Base-by-base conservation (phyloP, 1,140 invertebrate genomes). In the Diorhabda sublineata region DNA sequence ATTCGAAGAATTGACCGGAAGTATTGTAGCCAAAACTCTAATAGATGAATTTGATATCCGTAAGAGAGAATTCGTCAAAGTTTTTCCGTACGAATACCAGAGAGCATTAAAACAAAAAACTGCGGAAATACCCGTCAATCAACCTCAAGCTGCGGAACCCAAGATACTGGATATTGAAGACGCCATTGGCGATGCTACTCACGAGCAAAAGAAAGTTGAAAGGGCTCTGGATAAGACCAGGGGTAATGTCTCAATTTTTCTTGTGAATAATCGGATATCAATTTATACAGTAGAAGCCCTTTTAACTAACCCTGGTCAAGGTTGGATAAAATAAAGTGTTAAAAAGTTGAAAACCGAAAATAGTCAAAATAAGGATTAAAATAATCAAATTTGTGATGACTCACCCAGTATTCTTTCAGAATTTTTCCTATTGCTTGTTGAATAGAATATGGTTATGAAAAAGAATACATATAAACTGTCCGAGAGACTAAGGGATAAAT, bases 11-110 rank as follows among this genome's bases (percentile, higher is more conserved):
- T 92, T 95, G 78, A 99, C 98, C 42, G 95, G 89, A 70, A 99
- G 97, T 2, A 77, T 91, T 65, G 87, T 98, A 66, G 97, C 96
- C 26, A 80, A 88, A 73, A 83, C 90, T 61, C 83, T 99, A 26
- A 81, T 99, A 0, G 84, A 88, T 47, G 88, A 92, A 68, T 99
- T 97, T 94, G 89, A 93, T 2, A 85, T 85, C 69, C 87, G 89
- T 56, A 89, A 90, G 5, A 86, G 87, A 44, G 87, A 91, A 78
- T 98, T 99, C 81, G 86, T 98, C 57, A 99, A 99, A 86, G 95
- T 98, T 64, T 99, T 99, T 85, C 98, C 98, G 0, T 93, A 94
- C 76, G 98, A 99, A 77, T 99, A 98, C 82, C 95, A 98, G 78
- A 85, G 93, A 72, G 97, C 92, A 4, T 82, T 99, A 3, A 88